phyloP scores from a whole-genome alignment of 2,797 vertebrate species.

The Diceros bicornis region DNA sequence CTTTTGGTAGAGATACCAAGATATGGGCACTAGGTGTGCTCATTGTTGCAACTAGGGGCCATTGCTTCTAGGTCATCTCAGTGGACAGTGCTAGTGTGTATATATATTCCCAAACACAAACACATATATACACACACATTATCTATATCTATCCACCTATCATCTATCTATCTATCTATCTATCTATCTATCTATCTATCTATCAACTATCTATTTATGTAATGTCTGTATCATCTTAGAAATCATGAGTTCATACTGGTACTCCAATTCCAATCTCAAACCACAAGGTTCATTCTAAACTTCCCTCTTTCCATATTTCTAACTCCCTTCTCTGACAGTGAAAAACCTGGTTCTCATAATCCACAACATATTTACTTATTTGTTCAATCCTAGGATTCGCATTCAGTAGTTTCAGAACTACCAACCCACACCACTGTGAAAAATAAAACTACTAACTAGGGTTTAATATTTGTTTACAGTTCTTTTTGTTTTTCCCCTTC shows the following conservation, averaged over 20 bases:
- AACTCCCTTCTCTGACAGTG: not conserved
- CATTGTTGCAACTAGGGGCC: not conserved
- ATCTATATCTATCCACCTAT: not conserved
- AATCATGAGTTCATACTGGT: conserved; percentile 5
- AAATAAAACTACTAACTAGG: conserved; percentile 43
- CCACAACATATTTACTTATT: conserved; percentile 40
- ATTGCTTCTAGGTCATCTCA: conserved; percentile 44
- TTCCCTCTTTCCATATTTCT: conserved; percentile 15
- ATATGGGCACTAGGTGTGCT: not conserved
- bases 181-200: not conserved
- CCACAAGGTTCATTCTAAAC: not conserved
- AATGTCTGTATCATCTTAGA: conserved; percentile 55
- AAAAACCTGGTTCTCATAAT: conserved; percentile 43
- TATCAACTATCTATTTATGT: not conserved
- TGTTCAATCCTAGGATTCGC: not conserved
- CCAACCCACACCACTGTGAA: not conserved
- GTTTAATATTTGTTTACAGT: conserved; percentile 45
- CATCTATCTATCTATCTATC: not conserved
- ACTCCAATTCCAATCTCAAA: conserved; percentile 27
- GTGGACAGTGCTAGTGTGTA: not conserved
- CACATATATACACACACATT: not conserved
- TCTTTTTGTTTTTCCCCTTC: not conserved
- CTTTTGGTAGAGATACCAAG: conserved; percentile 2
- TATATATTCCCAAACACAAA: not conserved
- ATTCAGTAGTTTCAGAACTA: conserved; percentile 55